phyloP scores from a whole-genome alignment of 2,888 invertebrate species.

The Tholera decimalis region DNA sequence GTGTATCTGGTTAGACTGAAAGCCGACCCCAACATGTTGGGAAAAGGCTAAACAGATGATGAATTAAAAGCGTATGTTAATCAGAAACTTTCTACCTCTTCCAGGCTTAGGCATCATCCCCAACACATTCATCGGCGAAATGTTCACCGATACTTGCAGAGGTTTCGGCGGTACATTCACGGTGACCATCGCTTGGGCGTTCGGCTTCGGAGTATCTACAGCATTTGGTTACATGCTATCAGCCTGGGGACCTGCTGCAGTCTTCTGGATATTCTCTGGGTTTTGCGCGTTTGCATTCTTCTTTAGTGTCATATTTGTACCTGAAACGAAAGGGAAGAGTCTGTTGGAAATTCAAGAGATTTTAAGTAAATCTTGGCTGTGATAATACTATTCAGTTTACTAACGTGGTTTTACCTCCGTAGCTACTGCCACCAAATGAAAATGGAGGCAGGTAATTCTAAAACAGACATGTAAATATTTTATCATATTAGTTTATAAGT shows the following conservation, averaged over 20 bases:
- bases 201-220: constrained; percentile 70
- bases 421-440: neutral
- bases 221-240: constrained; percentile 69
- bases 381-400: constrained; percentile 10
- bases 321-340: constrained; percentile 74
- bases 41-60: no score
- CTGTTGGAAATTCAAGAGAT: constrained; percentile 67
- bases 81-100: neutral
- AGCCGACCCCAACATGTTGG: no score
- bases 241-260: constrained; percentile 58
- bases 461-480: neutral
- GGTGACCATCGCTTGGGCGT: constrained; percentile 64
- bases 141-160: constrained; percentile 74
- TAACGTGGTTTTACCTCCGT: neutral
- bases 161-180: constrained; percentile 72
- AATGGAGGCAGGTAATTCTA: no score
- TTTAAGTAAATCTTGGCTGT: constrained; percentile 27
- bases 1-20: no score
- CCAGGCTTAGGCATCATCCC: constrained; percentile 76
- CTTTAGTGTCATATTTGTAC: constrained; percentile 68
- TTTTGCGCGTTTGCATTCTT: constrained; percentile 60
- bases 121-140: constrained; percentile 72
- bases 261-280: constrained; percentile 69
- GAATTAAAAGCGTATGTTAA: no score
- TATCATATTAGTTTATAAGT: neutral